phyloP scores from a whole-genome alignment of 2,888 invertebrate genomes.

The Idaea straminata region DNA sequence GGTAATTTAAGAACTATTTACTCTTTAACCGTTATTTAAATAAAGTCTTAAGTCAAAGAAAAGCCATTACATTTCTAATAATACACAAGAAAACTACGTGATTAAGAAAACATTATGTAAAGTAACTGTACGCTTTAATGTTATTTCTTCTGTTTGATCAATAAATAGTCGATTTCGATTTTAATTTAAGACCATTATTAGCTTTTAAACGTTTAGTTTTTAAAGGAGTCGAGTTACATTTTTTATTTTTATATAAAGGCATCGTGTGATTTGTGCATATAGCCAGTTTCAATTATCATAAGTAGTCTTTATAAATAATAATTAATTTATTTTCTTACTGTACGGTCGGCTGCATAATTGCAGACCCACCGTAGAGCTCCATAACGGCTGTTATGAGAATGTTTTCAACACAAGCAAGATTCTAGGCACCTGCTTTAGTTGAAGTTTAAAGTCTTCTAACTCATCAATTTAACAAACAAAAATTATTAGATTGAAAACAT shows the following conservation, averaged over 20 bases:
- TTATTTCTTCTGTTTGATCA: slow-evolving; percentile 29
- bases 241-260: not conserved
- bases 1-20: no score
- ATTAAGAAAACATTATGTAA: slow-evolving; percentile 50
- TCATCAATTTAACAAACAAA: no score
- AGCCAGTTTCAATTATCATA: not conserved
- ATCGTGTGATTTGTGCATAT: not conserved
- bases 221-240: not conserved
- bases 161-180: slow-evolving; percentile 15
- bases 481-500: no score
- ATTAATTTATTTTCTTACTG: no score
- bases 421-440: no score
- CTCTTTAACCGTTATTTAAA: slow-evolving; percentile 7
- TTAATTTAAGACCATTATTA: slow-evolving; percentile 1
- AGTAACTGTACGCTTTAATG: slow-evolving; percentile 56
- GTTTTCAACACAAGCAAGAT: no score
- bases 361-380: no score
- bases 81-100: slow-evolving; percentile 51
- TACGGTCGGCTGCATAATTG: no score
- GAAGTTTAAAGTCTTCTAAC: no score
- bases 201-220: not conserved
- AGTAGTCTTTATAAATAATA: no score
- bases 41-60: slow-evolving; percentile 34
- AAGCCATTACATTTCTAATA: slow-evolving; percentile 43
- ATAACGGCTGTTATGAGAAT: no score